Conservation (phyloP, 2,113 vertebrate genomes). For the Galeopterus variegatus region DNA sequence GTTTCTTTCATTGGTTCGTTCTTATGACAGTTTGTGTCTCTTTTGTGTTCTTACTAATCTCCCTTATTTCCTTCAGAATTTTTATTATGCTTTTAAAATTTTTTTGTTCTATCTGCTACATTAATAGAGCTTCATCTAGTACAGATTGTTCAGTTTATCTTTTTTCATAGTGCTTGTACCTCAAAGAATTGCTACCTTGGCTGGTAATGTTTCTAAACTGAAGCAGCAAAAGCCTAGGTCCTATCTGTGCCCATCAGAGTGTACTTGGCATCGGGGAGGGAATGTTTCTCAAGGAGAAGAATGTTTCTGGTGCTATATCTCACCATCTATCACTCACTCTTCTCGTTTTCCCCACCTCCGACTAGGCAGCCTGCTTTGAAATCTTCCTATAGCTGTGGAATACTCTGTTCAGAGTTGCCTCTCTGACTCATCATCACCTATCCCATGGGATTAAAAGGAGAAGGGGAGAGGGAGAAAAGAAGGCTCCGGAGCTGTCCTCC, state of each 20-base stretch:
- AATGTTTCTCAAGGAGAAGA: not conserved
- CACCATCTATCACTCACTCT: not conserved
- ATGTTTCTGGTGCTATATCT: not conserved
- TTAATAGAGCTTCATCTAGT: not conserved
- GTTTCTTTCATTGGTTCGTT: conserved; percentile 21
- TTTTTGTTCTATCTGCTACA: not conserved
- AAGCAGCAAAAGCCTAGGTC: not conserved
- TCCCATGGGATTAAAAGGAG: not conserved
- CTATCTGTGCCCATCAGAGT: not conserved
- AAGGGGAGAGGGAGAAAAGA: not conserved
- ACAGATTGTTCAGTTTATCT: conserved; percentile 52
- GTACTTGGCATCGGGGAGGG: not conserved
- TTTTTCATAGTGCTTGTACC: not conserved
- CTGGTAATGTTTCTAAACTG: not conserved
- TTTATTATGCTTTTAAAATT: not conserved
- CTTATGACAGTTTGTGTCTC: not conserved
- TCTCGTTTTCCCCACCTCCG: not conserved
- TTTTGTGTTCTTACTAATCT: not conserved
- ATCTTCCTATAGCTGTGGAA: not conserved
- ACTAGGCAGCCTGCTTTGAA: not conserved
- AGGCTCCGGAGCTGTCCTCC: not conserved
- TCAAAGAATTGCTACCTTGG: conserved; percentile 25
- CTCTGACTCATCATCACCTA: not conserved
- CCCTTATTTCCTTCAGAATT: conserved; percentile 18
- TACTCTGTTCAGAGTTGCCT: not conserved